Evolutionary conservation across 2,888 invertebrate species (phyloP), one percentile per base, ranked within the genome.

Genomic region (Pristionchus entomophagus): DNA sequence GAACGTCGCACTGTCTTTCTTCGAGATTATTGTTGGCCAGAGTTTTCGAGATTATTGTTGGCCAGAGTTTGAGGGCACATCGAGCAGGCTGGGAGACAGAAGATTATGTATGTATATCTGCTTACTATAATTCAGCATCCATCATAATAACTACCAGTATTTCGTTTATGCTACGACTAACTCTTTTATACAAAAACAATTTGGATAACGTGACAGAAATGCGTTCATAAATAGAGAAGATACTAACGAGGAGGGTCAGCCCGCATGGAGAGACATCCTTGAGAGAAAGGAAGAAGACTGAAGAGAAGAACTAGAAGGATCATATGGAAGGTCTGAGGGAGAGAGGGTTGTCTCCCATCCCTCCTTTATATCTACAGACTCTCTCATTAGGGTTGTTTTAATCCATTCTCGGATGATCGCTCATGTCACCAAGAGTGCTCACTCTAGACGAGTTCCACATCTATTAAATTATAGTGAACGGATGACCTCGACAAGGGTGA

Each of bases 31-130:
- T 38, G 29, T 82, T 82, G 0, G 22, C 82, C n/a, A 82, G 59
- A 26, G 56, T 82, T 26, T 51, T 22, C 22, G 82, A 17, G 38
- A 56, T 59, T n/a, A 59, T 59, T 3, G 26, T 82, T 82, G 0
- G 22, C 82, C n/a, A 82, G 59, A 26, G 56, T 82, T 26, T 51
- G 38, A 38, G 82, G 26, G 38, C 82, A 82, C n/a, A 59, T 59
- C 0, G 26, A 17, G 19, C 82, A 82, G 17, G 59, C 82, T 82
- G 73, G 41, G 35, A 35, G 12, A 29, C n/a, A n/a, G 29, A 6
- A 32, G 14, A 65, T 62, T 32, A 32, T 32, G 29, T n/a, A n/a
- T n/a, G n/a, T n/a, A n/a, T n/a, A n/a, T n/a, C n/a, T n/a, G n/a
- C n/a, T n/a, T n/a, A n/a, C n/a, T n/a, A n/a, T n/a, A n/a, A n/a